These are phyloP conservation scores for Acrocephalus scirpaceus DNA, from an alignment of 2,797 vertebrate species.

Conservation along the genomic window DNA sequence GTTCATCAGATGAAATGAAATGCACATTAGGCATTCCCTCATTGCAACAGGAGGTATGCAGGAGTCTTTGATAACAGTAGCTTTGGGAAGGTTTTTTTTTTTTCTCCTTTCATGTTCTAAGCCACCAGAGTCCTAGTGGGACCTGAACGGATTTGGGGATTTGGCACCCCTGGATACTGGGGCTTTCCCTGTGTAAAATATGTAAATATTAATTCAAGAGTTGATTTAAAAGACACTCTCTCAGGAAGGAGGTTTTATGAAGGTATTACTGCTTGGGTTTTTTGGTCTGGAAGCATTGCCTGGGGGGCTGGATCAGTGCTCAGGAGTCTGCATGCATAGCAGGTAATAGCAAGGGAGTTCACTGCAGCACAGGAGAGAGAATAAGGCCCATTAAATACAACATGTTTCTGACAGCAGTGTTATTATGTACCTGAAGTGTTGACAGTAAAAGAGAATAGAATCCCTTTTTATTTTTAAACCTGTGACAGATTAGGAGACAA, in stretches of 20 bases:
- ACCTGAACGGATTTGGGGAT: not conserved
- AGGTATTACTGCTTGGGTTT: not conserved
- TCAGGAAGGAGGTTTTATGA: not conserved
- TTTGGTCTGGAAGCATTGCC: not conserved
- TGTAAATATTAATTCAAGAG: not conserved
- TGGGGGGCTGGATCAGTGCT: not conserved
- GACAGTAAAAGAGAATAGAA: not conserved
- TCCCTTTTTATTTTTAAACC: slow-evolving; percentile 28
- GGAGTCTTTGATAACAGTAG: not conserved
- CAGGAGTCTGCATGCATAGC: not conserved
- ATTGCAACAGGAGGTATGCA: not conserved
- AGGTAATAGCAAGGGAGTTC: not conserved
- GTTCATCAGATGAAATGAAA: not conserved
- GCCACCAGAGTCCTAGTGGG: not conserved
- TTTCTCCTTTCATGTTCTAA: fast-evolving
- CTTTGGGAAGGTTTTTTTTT: not conserved
- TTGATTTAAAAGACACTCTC: not conserved
- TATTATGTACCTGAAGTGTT: not conserved
- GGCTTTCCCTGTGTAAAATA: not conserved
- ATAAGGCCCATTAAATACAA: not conserved
- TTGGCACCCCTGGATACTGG: not conserved
- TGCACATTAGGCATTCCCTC: not conserved
- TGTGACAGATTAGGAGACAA: slow-evolving; percentile 22
- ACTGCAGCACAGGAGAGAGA: not conserved
- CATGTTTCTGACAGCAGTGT: not conserved